phyloP scores from a whole-genome alignment of 2,113 vertebrate species.

The Catharus bicknelli region DNA sequence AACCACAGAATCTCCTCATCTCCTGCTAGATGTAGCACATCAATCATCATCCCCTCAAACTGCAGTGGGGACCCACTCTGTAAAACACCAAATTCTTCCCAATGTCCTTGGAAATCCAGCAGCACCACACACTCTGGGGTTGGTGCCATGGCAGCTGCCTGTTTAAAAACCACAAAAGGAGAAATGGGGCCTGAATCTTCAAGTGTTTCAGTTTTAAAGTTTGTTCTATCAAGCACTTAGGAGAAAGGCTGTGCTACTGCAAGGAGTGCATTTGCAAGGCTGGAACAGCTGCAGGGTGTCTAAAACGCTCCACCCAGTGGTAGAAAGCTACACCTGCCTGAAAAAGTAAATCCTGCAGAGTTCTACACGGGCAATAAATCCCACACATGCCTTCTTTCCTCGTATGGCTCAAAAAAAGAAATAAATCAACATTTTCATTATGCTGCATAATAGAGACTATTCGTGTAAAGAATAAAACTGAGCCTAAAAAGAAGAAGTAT shows the following conservation, averaged over 20 bases:
- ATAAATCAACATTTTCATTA: background rate
- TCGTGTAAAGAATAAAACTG: background rate
- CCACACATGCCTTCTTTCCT: background rate
- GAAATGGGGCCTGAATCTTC: background rate
- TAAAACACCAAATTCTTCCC: background rate
- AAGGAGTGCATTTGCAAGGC: accelerated
- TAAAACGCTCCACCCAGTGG: constrained; percentile 37
- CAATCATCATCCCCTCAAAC: background rate
- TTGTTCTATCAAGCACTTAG: accelerated
- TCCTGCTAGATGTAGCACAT: background rate
- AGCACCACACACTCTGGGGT: accelerated
- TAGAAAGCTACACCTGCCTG: background rate
- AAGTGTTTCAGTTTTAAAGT: background rate
- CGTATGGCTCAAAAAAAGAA: background rate
- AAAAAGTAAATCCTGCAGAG: accelerated
- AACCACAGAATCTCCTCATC: background rate
- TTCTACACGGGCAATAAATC: accelerated
- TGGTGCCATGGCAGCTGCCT: background rate
- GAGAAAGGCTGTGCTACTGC: background rate
- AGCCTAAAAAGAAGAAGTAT: background rate
- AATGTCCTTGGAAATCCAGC: background rate
- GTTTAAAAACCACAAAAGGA: background rate
- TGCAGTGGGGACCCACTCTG: background rate
- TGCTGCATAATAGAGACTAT: accelerated
- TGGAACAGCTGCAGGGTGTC: background rate